phyloP scores from a whole-genome alignment of 2,797 vertebrate species.

The Nyctalus aviator region DNA sequence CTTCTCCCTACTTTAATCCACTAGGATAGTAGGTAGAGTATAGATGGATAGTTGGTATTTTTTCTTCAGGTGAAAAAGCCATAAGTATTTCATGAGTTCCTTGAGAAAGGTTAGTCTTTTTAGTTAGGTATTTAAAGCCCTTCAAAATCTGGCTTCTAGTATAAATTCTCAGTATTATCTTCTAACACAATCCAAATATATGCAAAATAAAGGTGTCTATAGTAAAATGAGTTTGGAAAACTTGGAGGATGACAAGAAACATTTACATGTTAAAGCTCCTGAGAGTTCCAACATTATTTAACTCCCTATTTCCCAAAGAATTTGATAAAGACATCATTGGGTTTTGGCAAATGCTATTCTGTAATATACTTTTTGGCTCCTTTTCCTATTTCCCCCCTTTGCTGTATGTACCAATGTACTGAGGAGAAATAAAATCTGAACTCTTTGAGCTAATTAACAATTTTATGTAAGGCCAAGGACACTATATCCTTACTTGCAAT shows the following conservation, averaged over 20 bases:
- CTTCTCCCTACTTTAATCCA: not conserved
- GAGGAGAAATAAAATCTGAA: not conserved
- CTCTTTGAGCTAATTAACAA: not conserved
- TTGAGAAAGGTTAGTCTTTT: not conserved
- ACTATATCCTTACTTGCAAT: not conserved
- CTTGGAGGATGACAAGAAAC: not conserved
- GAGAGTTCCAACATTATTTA: not conserved
- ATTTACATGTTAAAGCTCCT: not conserved
- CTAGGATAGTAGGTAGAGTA: not conserved
- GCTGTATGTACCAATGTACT: not conserved
- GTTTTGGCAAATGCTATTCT: not conserved
- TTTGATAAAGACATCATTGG: not conserved
- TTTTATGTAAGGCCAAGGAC: not conserved
- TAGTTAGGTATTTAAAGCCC: not conserved
- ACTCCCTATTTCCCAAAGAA: not conserved
- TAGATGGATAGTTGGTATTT: not conserved
- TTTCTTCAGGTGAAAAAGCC: not conserved
- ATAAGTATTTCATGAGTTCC: not conserved
- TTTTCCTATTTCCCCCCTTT: not conserved
- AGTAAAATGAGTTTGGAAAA: not conserved
- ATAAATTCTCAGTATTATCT: not conserved
- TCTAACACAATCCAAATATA: not conserved
- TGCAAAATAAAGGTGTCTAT: not conserved
- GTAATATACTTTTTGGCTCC: not conserved
- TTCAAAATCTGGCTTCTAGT: not conserved